Conservation (phyloP, 2,888 invertebrate genomes). For the Phyllotreta cruciferae region DNA sequence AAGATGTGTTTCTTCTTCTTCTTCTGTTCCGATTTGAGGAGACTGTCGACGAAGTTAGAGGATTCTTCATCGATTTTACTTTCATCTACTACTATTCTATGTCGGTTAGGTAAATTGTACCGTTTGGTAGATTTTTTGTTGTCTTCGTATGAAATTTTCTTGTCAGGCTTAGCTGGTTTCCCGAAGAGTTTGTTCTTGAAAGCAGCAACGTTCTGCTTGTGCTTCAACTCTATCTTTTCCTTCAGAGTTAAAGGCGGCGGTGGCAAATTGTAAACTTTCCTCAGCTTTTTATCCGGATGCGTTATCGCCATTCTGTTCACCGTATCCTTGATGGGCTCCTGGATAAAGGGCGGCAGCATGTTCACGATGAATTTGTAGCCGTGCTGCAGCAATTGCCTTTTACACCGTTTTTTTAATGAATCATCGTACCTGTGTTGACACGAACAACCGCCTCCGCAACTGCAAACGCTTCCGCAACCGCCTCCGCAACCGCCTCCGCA, state of each 20-base stretch:
- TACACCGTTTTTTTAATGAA: conserved; percentile 24
- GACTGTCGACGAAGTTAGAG: conserved; percentile 7
- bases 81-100: neutral
- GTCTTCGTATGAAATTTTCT: neutral
- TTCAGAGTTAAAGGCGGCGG: conserved; percentile 26
- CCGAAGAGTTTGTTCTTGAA: conserved; percentile 31
- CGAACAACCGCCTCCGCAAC: neutral
- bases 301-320: conserved; percentile 38
- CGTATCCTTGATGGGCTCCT: conserved; percentile 44
- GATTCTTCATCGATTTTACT: conserved; percentile 14
- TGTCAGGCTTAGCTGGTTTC: conserved; percentile 21
- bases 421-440: conserved; percentile 20
- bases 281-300: conserved; percentile 37
- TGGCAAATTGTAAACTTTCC: conserved; percentile 29
- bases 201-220: conserved; percentile 28
- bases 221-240: conserved; percentile 32
- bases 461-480: neutral
- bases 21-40: conserved; percentile 1
- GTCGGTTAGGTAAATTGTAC: neutral
- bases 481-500: neutral
- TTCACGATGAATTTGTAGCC: conserved; percentile 45
- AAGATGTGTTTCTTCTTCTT: neutral
- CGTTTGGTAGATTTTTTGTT: conserved; percentile 4
- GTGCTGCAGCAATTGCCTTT: conserved; percentile 42
- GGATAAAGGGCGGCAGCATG: conserved; percentile 47